Evolutionary conservation across 2,797 vertebrate species (phyloP).

Genomic region (Malacoctenus gilli): DNA sequence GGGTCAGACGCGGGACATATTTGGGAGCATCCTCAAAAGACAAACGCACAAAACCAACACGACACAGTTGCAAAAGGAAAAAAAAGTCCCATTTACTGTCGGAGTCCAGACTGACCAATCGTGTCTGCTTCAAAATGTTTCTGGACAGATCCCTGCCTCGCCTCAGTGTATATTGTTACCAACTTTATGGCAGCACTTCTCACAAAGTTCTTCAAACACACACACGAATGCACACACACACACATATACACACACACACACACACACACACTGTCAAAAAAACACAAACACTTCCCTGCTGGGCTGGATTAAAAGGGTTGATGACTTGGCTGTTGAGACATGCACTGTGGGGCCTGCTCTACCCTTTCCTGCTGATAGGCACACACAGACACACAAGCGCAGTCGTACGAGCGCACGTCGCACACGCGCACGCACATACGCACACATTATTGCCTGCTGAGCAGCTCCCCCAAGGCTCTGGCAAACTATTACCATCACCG

Average conservation of each 20-base stretch:
- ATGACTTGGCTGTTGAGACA: constrained; percentile 78
- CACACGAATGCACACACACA: not conserved
- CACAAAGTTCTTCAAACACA: constrained; percentile 36
- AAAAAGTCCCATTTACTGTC: constrained; percentile 4
- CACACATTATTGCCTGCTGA: constrained; percentile 49
- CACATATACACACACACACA: not conserved
- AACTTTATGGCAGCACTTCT: constrained; percentile 45
- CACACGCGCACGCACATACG: constrained; percentile 3
- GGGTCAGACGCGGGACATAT: constrained; percentile 26
- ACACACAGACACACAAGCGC: constrained; percentile 23
- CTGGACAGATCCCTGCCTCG: constrained; percentile 14
- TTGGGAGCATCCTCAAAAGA: constrained; percentile 21
- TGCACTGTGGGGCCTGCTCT: constrained; percentile 56
- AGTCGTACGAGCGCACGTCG: not conserved
- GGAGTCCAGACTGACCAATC: constrained; percentile 8
- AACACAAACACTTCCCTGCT: constrained; percentile 68
- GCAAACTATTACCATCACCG: constrained; percentile 76
- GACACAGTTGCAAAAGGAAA: constrained; percentile 4
- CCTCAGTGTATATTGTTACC: constrained; percentile 23
- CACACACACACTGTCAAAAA: constrained; percentile 44
- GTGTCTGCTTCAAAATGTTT: constrained; percentile 11
- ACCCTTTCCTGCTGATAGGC: constrained; percentile 66
- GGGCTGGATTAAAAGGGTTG: constrained; percentile 75
- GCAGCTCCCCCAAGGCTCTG: constrained; percentile 68
- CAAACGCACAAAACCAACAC: constrained; percentile 19